These are phyloP conservation scores for Bombylius discolor DNA, from an alignment of 2,888 invertebrate genomes.

Conservation along the genomic window DNA sequence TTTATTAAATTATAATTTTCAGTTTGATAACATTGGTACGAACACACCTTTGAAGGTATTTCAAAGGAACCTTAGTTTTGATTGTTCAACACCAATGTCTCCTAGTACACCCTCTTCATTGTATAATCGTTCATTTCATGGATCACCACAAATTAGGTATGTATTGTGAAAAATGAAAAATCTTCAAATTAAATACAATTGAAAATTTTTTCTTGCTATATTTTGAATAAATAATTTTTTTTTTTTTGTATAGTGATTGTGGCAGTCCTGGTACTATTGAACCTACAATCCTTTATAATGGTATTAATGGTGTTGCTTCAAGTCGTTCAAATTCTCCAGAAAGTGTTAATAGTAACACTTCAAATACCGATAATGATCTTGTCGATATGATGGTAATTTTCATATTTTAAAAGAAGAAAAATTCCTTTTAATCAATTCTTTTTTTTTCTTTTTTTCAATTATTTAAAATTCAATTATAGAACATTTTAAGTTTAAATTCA, in stretches of 20 bases:
- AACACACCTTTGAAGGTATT: conserved; percentile 36
- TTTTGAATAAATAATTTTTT: not conserved
- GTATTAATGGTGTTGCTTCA: conserved; percentile 19
- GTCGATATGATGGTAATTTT: conserved; percentile 31
- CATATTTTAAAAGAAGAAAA: not conserved
- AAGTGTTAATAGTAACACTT: conserved; percentile 31
- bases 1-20: conserved; percentile 5
- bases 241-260: conserved; percentile 24
- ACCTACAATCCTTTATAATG: conserved; percentile 12
- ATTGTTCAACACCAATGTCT: conserved; percentile 37
- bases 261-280: conserved; percentile 19
- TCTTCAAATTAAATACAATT: not conserved
- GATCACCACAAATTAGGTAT: conserved; percentile 36
- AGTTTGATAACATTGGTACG: conserved; percentile 37
- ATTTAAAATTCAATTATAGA: conserved; percentile 18
- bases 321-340: conserved; percentile 35
- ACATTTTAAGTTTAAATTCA: conserved; percentile 24
- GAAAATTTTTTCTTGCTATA: not conserved
- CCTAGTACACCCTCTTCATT: conserved; percentile 36
- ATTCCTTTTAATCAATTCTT: not conserved
- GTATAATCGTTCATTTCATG: conserved; percentile 35
- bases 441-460: not conserved
- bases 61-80: conserved; percentile 38
- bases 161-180: not conserved
- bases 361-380: conserved; percentile 26